Conservation (phyloP, 2,113 vertebrate genomes). For the Corydoras sp. region DNA sequence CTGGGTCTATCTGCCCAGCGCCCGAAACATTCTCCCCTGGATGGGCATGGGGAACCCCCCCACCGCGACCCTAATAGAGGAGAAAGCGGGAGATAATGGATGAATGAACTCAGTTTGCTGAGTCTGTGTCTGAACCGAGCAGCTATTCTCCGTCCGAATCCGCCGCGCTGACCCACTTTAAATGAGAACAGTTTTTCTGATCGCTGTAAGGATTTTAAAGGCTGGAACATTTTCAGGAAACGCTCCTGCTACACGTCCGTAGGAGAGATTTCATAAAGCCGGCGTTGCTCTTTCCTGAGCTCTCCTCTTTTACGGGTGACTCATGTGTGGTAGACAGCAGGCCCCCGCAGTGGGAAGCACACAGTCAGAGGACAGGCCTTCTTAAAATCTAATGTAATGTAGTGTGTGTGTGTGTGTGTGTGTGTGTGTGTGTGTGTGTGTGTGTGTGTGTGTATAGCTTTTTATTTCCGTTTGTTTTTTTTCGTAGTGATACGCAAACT, state of each 20-base stretch:
- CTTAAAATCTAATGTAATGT: not conserved
- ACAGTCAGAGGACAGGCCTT: conserved; percentile 23
- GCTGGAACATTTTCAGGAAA: not conserved
- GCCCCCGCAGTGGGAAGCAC: conserved; percentile 25
- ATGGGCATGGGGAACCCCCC: too few species aligned
- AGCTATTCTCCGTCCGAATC: not conserved
- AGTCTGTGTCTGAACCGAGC: not conserved
- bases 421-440: too few species aligned
- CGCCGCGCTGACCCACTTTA: not conserved
- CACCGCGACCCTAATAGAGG: too few species aligned
- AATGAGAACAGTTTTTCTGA: not conserved
- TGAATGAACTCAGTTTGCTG: too few species aligned
- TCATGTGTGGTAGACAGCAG: conserved; percentile 43
- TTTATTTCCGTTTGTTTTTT: too few species aligned
- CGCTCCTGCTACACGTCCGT: not conserved
- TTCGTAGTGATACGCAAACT: too few species aligned
- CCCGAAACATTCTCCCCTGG: too few species aligned
- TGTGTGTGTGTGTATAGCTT: too few species aligned
- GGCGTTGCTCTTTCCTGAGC: conserved; percentile 18
- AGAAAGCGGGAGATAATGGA: too few species aligned
- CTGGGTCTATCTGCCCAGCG: too few species aligned
- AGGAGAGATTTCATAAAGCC: not conserved
- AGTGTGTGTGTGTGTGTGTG: not conserved
- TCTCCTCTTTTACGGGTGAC: conserved; percentile 31
- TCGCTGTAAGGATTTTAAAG: too few species aligned